Base-by-base conservation (phyloP, 2,888 invertebrate species). In the Rhingia rostrata region DNA sequence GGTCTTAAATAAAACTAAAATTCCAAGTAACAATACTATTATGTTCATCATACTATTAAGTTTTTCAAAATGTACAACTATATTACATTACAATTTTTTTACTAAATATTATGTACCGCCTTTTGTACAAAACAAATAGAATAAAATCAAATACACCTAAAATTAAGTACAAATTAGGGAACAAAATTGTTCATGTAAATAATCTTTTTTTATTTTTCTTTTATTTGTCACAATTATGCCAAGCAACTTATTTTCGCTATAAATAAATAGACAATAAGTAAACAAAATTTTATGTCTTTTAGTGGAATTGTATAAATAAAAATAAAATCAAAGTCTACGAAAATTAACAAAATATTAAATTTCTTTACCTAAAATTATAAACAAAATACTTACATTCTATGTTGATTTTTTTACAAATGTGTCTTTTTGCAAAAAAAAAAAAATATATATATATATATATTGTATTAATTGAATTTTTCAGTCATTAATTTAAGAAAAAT, bases 261-360 rank as follows among this genome's bases (percentile, higher is more conserved):
- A 12, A 33, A 22, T 9, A 60, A 32, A 56, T 66, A 35, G 54
- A 72, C 56, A 41, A 58, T 35, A 49, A 66, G 3, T 47, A 39
- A 54, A 14, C 5, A 14, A 37, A 54, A 32, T 12, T 33, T 49
- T 53, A 54, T 77, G 78, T 83, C 74, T 80, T 66, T 74, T 49
- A 43, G 61, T 84, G 84, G 84, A 84, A 84, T 84, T 66, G 22
- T 64, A 58, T 75, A 58, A 63, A 58, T 47, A 47, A 61, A 72
- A 51, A 32, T 43, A 14, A 32, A 47, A 47, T 14, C 9, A 49
- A 49, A 22, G 12, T 14, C 12, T 64, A 53, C 0, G 22, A 4
- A 70, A 41, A 41, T 14, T 4, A 60, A 49, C 10, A 51, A 39
- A 1, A 14, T 49, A 2, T 12, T 45, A 7, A 33, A 14, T 37